A percentile compares a stretch with the other conserved stretches of the same genome.
These are phyloP conservation scores for Zaprionus taronus DNA, from an alignment of 1,140 invertebrate species.

Conservation along the genomic window DNA sequence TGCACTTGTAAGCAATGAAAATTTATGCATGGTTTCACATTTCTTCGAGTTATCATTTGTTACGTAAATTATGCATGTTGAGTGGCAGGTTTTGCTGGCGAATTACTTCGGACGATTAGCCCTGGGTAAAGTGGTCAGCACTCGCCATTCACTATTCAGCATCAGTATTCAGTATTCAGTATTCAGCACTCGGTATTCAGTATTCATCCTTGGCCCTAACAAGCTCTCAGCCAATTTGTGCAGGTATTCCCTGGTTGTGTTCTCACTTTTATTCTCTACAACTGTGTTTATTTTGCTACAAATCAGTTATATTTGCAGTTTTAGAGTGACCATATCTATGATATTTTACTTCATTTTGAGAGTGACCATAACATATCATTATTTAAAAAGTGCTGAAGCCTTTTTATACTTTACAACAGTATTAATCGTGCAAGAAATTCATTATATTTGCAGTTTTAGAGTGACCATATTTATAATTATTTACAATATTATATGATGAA, in stretches of 20 bases:
- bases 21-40: constrained; percentile 81
- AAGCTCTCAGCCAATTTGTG: constrained; percentile 1
- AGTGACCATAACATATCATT: neutral
- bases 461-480: neutral
- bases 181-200: constrained; percentile 10
- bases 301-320: neutral
- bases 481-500: too few relatives aligned
- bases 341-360: neutral
- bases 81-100: constrained; percentile 72
- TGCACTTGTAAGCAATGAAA: constrained; percentile 58
- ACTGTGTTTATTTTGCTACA: neutral
- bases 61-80: constrained; percentile 82
- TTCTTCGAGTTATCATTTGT: constrained; percentile 83
- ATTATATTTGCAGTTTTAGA: neutral
- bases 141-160: constrained; percentile 15
- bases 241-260: constrained; percentile 2
- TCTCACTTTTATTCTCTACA: neutral
- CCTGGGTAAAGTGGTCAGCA: constrained; percentile 62
- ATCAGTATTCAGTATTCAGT: constrained; percentile 12
- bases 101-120: constrained; percentile 75
- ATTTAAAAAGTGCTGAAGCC: neutral
- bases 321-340: neutral
- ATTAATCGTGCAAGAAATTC: too few relatives aligned
- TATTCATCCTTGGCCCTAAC: constrained; percentile 5
- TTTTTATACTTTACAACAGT: neutral